Percentiles rank a stretch among this genome's conserved stretches.
phyloP scores from a whole-genome alignment of 2,797 vertebrate species.

The Alectoris magna region DNA sequence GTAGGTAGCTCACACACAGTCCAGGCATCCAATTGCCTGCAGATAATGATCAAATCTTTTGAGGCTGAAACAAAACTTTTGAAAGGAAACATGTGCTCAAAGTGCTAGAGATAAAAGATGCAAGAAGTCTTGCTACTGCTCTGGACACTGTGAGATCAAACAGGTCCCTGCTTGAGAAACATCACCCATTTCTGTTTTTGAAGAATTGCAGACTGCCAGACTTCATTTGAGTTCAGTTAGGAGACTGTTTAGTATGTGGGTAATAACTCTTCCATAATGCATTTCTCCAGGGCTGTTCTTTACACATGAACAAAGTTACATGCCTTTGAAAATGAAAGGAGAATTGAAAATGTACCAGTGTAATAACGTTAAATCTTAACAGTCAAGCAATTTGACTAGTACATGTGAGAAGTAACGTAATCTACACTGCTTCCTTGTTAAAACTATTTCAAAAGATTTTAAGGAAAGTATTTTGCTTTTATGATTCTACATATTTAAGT shows the following conservation, averaged over 20 bases:
- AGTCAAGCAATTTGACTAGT: not conserved
- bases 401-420: not conserved
- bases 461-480: not conserved
- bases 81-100: not conserved
- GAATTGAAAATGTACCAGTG: not conserved
- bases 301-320: not conserved
- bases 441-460: not conserved
- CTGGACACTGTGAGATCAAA: not conserved
- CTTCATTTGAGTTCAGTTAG: not conserved
- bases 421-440: not conserved
- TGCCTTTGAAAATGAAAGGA: conserved; percentile 20
- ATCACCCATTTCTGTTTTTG: not conserved
- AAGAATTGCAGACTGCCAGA: not conserved
- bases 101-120: not conserved
- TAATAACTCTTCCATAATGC: conserved; percentile 18
- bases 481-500: not conserved
- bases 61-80: not conserved
- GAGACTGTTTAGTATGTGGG: not conserved
- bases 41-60: not conserved
- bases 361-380: conserved; percentile 4
- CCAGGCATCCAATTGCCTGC: not conserved
- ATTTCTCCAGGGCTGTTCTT: not conserved
- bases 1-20: not conserved
- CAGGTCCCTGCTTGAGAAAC: not conserved
- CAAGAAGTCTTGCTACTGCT: not conserved